Percentiles rank a stretch among this genome's conserved stretches.
These are phyloP conservation scores for Spongia lamella DNA, from an alignment of 37 sponge, comb jelly and placozoan species.

Conservation along the genomic window DNA sequence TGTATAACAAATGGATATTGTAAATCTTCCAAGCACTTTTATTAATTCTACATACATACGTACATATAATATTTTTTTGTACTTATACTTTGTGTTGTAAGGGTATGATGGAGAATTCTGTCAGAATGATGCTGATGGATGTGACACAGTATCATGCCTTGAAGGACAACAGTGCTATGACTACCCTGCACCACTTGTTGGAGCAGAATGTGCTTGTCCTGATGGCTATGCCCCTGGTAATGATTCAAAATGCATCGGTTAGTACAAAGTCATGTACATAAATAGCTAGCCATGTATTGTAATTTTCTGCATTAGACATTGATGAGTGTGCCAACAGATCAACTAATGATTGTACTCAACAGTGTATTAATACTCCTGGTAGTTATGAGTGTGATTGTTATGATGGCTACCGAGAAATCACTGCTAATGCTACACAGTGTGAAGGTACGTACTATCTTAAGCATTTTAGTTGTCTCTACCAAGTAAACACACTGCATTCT, in stretches of 20 bases:
- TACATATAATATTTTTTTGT: too few relatives aligned
- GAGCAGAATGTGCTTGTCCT: constrained; percentile 62
- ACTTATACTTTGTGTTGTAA: background rate
- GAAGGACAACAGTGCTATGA: constrained; percentile 52
- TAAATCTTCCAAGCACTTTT: too few relatives aligned
- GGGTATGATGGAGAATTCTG: constrained; percentile 51
- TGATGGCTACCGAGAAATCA: constrained; percentile 13
- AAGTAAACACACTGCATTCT: background rate
- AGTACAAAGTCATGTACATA: constrained; percentile 6
- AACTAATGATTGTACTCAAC: constrained; percentile 41
- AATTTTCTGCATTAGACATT: constrained; percentile 29
- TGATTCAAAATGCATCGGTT: constrained; percentile 60
- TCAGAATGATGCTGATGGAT: constrained; percentile 64
- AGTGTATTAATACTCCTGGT: constrained; percentile 49
- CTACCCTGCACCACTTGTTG: constrained; percentile 45
- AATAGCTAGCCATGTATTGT: background rate
- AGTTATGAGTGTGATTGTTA: constrained; percentile 42
- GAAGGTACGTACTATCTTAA: constrained; percentile 20
- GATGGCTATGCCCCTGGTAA: constrained; percentile 28
- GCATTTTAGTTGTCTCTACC: too few relatives aligned
- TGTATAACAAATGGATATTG: too few relatives aligned
- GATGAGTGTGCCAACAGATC: constrained; percentile 42
- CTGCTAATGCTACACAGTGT: constrained; percentile 21
- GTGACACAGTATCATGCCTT: constrained; percentile 50
- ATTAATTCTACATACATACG: too few relatives aligned